A percentile compares a stretch with the other conserved stretches of the same genome.
Evolutionary conservation across 2,888 invertebrate species (phyloP).

Genomic region (Thumatha senex): DNA sequence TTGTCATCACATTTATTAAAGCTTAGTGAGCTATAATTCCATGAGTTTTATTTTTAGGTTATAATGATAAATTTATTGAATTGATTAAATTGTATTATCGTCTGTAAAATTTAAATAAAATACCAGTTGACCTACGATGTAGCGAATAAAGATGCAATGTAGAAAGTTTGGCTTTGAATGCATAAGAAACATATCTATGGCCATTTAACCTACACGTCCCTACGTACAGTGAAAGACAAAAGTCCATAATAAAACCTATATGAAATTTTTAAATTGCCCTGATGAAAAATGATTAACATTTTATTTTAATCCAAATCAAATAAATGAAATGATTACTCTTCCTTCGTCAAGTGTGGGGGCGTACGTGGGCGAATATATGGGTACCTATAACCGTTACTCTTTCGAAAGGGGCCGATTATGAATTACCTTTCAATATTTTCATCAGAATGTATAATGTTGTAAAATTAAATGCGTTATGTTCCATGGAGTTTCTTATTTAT

Average conservation of each 20-base stretch:
- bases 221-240: too few species aligned
- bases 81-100: background rate
- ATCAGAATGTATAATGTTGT: slow-evolving; percentile 27
- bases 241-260: background rate
- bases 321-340: slow-evolving; percentile 18
- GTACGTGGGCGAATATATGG: slow-evolving; percentile 44
- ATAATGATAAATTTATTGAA: background rate
- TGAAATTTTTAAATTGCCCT: too few species aligned
- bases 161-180: too few species aligned
- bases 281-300: slow-evolving; percentile 7
- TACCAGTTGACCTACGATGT: background rate
- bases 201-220: too few species aligned
- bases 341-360: slow-evolving; percentile 42
- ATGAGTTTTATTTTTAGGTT: slow-evolving; percentile 3
- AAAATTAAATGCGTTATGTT: slow-evolving; percentile 26
- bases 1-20: slow-evolving; percentile 12
- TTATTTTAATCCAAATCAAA: slow-evolving; percentile 21
- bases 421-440: slow-evolving; percentile 32
- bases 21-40: background rate
- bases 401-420: slow-evolving; percentile 28
- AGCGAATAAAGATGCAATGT: too few species aligned
- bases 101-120: background rate
- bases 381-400: slow-evolving; percentile 39
- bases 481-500: slow-evolving; percentile 21
- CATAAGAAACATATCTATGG: too few species aligned